phyloP scores from a whole-genome alignment of 2,888 invertebrate genomes.

The Rambutsinella grinnellia region DNA sequence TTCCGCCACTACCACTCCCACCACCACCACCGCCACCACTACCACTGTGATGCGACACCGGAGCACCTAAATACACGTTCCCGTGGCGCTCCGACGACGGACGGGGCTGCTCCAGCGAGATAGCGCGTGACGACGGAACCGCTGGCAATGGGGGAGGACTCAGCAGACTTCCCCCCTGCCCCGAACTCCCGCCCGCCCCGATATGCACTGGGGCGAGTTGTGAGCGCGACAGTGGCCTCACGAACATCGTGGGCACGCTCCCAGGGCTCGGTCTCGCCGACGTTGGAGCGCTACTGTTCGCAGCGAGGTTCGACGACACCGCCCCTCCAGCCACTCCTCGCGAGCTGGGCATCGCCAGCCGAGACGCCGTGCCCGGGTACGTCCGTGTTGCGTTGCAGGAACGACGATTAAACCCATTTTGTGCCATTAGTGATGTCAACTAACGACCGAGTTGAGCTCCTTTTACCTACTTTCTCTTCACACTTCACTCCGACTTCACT shows the following conservation, averaged over 20 bases:
- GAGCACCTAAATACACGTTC: constrained; percentile 95
- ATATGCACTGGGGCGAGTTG: constrained; percentile 62
- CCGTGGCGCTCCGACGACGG: constrained; percentile 87
- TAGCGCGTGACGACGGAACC: constrained; percentile 67
- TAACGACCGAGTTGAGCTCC: constrained; percentile 27
- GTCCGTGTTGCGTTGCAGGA: constrained; percentile 63
- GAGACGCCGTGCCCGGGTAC: constrained; percentile 64
- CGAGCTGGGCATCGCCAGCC: constrained; percentile 53
- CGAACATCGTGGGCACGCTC: constrained; percentile 64
- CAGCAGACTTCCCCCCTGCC: constrained; percentile 19
- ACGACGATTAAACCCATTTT: constrained; percentile 65
- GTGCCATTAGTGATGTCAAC: constrained; percentile 61
- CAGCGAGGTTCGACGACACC: constrained; percentile 28
- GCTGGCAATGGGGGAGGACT: constrained; percentile 25
- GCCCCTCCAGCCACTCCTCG: constrained; percentile 25
- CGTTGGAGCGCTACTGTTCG: constrained; percentile 66
- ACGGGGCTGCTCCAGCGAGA: constrained; percentile 78
- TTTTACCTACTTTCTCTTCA: constrained; percentile 1
- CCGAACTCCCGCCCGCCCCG: constrained; percentile 14
- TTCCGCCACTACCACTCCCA: constrained; percentile 9
- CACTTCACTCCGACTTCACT: constrained; percentile 16
- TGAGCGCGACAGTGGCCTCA: constrained; percentile 65
- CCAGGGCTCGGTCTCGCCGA: constrained; percentile 67
- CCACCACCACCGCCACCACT: constrained; percentile 34
- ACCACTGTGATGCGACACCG: constrained; percentile 67